These are phyloP conservation scores for Argyrosomus regius DNA, from an alignment of 2,797 vertebrate genomes.

Conservation along the genomic window DNA sequence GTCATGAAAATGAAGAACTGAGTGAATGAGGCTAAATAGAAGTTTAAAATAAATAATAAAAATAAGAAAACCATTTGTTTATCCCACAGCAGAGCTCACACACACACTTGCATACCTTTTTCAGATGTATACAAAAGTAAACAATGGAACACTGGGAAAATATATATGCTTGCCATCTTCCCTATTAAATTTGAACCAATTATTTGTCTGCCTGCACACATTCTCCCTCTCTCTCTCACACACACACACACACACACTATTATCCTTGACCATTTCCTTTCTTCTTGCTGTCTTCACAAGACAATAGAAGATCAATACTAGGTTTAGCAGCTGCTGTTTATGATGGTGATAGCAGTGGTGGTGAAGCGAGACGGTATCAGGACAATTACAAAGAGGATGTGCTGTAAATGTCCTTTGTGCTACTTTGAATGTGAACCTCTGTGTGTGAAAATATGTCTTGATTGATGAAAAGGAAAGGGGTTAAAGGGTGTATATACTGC, in stretches of 20 bases:
- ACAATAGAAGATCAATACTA: constrained; percentile 49
- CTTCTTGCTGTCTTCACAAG: constrained; percentile 12
- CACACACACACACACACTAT: constrained; percentile 1
- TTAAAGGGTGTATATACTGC: background rate
- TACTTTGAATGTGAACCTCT: background rate
- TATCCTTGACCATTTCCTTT: constrained; percentile 28
- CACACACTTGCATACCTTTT: constrained; percentile 3
- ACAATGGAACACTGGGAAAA: constrained; percentile 1
- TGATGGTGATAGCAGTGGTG: background rate
- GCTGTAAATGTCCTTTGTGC: constrained; percentile 16
- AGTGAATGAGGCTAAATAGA: background rate
- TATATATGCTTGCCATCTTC: background rate
- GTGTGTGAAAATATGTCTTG: constrained; percentile 17
- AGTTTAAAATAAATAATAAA: constrained; percentile 22
- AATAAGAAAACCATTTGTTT: background rate
- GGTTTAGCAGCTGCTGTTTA: constrained; percentile 35
- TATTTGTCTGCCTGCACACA: constrained; percentile 26
- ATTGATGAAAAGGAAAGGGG: background rate
- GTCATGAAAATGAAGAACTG: background rate
- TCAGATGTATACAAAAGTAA: background rate
- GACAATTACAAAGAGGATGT: constrained; percentile 9
- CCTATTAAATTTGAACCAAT: constrained; percentile 22
- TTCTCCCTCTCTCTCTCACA: too few relatives aligned
- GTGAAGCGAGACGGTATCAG: background rate
- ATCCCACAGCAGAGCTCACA: background rate